These are phyloP conservation scores for Pseudolycoriella hygida DNA, from an alignment of 2,888 invertebrate genomes.

Conservation along the genomic window DNA sequence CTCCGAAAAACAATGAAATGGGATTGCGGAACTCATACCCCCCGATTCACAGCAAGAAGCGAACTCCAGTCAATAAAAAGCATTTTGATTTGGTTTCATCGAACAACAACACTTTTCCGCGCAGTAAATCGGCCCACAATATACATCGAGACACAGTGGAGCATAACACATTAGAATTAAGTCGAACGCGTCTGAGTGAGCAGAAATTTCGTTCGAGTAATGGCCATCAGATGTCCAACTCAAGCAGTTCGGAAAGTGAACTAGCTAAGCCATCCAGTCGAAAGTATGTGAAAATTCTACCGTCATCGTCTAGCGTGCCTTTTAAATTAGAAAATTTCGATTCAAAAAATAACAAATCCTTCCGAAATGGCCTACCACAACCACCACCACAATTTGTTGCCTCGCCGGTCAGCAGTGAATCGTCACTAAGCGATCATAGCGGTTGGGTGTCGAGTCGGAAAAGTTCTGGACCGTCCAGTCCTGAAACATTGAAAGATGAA, in stretches of 20 bases:
- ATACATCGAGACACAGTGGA: constrained; percentile 28
- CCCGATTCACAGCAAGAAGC: constrained; percentile 37
- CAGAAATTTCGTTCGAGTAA: constrained; percentile 27
- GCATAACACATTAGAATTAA: constrained; percentile 24
- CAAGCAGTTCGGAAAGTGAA: constrained; percentile 37
- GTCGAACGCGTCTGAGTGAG: constrained; percentile 25
- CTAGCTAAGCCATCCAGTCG: constrained; percentile 32
- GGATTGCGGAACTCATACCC: constrained; percentile 45
- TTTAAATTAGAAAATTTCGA: constrained; percentile 39
- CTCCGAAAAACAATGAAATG: constrained; percentile 32
- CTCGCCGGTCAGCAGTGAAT: constrained; percentile 34
- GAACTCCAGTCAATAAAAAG: constrained; percentile 16
- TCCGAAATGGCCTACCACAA: constrained; percentile 56
- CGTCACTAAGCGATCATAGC: constrained; percentile 63
- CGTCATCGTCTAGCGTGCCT: constrained; percentile 44
- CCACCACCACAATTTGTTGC: constrained; percentile 42
- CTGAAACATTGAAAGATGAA: constrained; percentile 29
- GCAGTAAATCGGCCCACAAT: constrained; percentile 43
- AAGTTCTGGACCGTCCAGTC: constrained; percentile 44
- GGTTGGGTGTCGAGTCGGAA: constrained; percentile 73
- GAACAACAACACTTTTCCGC: constrained; percentile 34
- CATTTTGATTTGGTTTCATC: constrained; percentile 25
- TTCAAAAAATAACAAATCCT: constrained; percentile 22
- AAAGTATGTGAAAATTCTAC: constrained; percentile 17
- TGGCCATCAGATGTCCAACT: constrained; percentile 13